Percentiles rank a stretch among this genome's conserved stretches.
phyloP scores from a whole-genome alignment of 2,888 invertebrate species.

The Plagiodera versicolora region DNA sequence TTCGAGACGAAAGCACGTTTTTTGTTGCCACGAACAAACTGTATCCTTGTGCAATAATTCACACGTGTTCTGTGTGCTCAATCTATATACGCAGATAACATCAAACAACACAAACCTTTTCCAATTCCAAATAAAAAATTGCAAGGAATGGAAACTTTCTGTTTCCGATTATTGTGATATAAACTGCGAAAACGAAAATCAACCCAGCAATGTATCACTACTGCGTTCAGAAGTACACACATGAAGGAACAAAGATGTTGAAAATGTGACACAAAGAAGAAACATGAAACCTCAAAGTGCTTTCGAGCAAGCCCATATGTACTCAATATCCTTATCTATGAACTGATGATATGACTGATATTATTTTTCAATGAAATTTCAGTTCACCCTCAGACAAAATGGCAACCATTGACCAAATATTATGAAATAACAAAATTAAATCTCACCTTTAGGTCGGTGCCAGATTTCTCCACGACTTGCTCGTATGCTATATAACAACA shows the following conservation, averaged over 20 bases:
- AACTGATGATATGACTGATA: neutral
- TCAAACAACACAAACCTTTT: neutral
- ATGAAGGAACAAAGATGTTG: neutral
- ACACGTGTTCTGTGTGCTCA: neutral
- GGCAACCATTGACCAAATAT: conserved; percentile 37
- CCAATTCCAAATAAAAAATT: neutral
- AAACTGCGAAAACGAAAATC: too few species aligned
- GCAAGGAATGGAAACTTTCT: too few species aligned
- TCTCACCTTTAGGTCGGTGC: conserved; percentile 39
- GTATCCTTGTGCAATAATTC: neutral
- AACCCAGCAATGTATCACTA: too few species aligned
- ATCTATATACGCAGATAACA: neutral
- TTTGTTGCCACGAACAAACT: neutral
- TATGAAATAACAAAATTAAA: conserved; percentile 18
- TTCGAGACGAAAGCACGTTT: neutral
- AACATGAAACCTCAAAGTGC: neutral
- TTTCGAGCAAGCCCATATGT: neutral
- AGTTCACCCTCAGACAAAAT: conserved; percentile 38
- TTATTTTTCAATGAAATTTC: conserved; percentile 37
- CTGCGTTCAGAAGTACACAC: too few species aligned
- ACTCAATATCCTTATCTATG: too few species aligned
- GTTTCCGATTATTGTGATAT: too few species aligned
- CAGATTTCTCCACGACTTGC: conserved; percentile 34
- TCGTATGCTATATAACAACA: conserved; percentile 46
- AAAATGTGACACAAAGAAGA: neutral